Evolutionary conservation across 1,140 invertebrate genomes (phyloP).

Genomic region (Magallana gigas): DNA sequence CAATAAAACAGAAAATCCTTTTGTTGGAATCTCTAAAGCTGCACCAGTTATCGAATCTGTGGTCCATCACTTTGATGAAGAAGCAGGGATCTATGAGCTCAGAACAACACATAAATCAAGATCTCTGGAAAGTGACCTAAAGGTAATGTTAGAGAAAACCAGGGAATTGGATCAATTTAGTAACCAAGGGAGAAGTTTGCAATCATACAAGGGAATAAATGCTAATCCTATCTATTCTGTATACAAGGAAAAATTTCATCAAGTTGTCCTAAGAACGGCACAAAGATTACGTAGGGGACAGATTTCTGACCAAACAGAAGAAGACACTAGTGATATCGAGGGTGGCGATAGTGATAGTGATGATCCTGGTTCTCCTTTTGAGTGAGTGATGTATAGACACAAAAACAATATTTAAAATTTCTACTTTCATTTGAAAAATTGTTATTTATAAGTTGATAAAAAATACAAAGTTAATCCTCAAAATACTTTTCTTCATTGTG

Average conservation of each 20-base stretch:
- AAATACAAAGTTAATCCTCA: too few relatives aligned
- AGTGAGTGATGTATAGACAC: too few relatives aligned
- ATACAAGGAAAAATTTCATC: constrained; percentile 2
- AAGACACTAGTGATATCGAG: not conserved
- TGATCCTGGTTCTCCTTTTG: too few relatives aligned
- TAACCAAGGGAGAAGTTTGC: not conserved
- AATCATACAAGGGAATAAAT: constrained; percentile 2
- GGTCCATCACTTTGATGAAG: constrained; percentile 27
- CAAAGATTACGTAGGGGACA: not conserved
- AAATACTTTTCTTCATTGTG: not conserved
- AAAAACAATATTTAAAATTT: not conserved
- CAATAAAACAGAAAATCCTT: constrained; percentile 49
- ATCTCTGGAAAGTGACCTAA: too few relatives aligned
- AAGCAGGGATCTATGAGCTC: not conserved
- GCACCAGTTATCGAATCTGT: constrained; percentile 40
- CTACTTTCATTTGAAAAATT: not conserved
- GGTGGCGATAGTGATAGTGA: not conserved
- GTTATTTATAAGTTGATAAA: too few relatives aligned
- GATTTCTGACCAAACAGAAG: not conserved
- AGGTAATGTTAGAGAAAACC: too few relatives aligned
- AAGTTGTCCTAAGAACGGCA: not conserved
- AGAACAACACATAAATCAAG: constrained; percentile 42
- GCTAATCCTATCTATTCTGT: not conserved
- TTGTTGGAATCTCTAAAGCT: constrained; percentile 55
- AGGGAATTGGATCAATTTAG: not conserved